Evolutionary conservation across 30 jellyfish, hydroid and myxozoan genomes (phyloP), one percentile per base, ranked within the genome.

Genomic region (Aurelia aurita): DNA sequence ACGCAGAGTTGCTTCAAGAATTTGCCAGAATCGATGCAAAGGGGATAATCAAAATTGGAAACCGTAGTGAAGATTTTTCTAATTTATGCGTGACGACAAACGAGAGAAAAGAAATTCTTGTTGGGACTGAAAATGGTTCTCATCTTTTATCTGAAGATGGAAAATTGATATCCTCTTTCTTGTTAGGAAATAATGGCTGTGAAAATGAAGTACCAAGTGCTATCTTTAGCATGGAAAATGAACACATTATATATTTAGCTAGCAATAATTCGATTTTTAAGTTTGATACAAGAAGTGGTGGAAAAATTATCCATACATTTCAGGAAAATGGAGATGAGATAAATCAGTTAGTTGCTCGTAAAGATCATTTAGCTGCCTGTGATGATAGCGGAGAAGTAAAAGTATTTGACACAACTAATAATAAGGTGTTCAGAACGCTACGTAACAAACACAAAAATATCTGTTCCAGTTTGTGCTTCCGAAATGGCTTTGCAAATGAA

Each of bases 301-400:
- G 34, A 44, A 45, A 58, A 16, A 59, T 74, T 20, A 61, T 79
- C 21, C 14, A 69, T 49, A 4, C 73, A 19, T 82, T 81, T 53
- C 32, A 55, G 18, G 98, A 93, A 2, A 93, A 94, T 66, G 45
- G 86, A 2, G 99, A 94, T 28, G 99, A 94, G 23, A 78, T 94
- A 18, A 94, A 94, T 74, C 90, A 82, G 21, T 54, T 94, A 13
- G 45, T 72, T 21, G n/a, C 80, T 19, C 45, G 74, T 23, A 80
- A 64, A 14, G 46, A 25, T 16, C 84, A 60, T 47, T 59, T 94
- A 15, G 97, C 97, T 21, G 84, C 97, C 26, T 84, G 97, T 47
- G 99, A 94, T 66, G 99, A 94, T 69, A 74, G 96, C 79, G 99
- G 99, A 8, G 99, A 94, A 62, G 53, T 79, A 20, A 88, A 84